phyloP scores from a whole-genome alignment of 2,113 vertebrate species.

The Saiga tatarica region DNA sequence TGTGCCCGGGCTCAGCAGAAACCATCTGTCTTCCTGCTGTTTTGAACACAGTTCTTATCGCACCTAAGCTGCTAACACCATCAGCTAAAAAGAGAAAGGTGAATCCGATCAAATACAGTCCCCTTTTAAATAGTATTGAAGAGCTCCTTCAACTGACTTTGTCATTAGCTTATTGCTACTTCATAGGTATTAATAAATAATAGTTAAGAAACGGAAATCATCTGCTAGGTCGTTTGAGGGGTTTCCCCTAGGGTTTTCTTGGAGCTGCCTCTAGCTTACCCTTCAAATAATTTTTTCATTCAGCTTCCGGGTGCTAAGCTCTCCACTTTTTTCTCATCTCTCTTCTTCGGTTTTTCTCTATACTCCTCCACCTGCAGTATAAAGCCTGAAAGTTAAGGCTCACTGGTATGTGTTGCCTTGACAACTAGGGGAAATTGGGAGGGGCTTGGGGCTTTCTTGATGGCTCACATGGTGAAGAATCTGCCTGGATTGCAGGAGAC shows the following conservation, averaged over 20 bases:
- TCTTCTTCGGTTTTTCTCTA: background rate
- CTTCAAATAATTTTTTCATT: background rate
- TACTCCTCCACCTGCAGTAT: background rate
- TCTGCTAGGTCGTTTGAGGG: background rate
- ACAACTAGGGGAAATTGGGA: background rate
- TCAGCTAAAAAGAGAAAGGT: background rate
- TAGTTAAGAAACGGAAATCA: background rate
- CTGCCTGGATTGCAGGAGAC: background rate
- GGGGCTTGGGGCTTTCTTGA: background rate
- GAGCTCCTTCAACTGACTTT: background rate
- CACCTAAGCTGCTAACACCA: background rate
- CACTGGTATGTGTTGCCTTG: background rate
- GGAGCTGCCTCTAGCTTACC: background rate
- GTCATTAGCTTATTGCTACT: background rate
- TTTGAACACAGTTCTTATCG: background rate
- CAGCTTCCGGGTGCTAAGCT: background rate
- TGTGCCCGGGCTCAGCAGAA: background rate
- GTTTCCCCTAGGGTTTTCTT: background rate
- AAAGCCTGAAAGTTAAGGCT: background rate
- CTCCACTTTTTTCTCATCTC: background rate
- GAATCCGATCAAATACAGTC: background rate
- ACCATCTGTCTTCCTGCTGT: background rate
- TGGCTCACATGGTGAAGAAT: background rate
- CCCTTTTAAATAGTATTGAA: background rate
- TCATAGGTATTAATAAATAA: background rate